These are phyloP conservation scores for Stegana nigrithorax DNA, from an alignment of 2,888 invertebrate species.

Conservation along the genomic window DNA sequence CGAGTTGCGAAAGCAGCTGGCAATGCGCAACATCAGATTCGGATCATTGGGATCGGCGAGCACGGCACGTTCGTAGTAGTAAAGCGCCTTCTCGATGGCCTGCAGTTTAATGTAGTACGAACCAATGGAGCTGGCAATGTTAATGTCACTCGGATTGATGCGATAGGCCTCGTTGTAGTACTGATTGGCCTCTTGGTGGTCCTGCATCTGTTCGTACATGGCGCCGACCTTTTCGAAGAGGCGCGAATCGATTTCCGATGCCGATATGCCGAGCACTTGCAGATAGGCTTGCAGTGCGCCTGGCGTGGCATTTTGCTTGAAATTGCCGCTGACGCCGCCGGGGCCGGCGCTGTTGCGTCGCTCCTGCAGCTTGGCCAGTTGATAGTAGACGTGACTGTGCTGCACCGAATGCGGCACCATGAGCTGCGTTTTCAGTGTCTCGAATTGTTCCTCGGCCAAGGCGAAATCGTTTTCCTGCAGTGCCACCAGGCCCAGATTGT, in stretches of 20 bases:
- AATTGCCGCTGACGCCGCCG: conserved; percentile 29
- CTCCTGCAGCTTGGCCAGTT: conserved; percentile 84
- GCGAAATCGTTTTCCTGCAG: conserved; percentile 75
- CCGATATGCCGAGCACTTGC: conserved; percentile 83
- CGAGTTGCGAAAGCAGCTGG: conserved; percentile 84
- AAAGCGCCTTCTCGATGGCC: conserved; percentile 86
- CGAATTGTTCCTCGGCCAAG: conserved; percentile 82
- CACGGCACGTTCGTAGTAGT: conserved; percentile 84
- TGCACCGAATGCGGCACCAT: conserved; percentile 61
- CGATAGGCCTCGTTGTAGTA: conserved; percentile 67
- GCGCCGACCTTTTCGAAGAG: conserved; percentile 90
- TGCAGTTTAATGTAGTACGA: conserved; percentile 90
- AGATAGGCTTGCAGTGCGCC: conserved; percentile 77
- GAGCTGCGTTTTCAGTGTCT: conserved; percentile 73
- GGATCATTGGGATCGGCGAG: conserved; percentile 82
- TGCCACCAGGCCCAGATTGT: conserved; percentile 76
- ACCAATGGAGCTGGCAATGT: conserved; percentile 89
- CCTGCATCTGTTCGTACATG: conserved; percentile 89
- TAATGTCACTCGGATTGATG: conserved; percentile 68
- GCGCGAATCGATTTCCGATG: conserved; percentile 88
- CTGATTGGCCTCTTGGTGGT: conserved; percentile 83
- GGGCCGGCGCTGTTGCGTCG: conserved; percentile 53
- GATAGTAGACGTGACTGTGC: conserved; percentile 75
- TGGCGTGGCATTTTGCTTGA: conserved; percentile 52
- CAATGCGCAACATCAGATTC: conserved; percentile 87